These are phyloP conservation scores for Melieria crassipennis DNA, from an alignment of 2,888 invertebrate species.

Conservation along the genomic window DNA sequence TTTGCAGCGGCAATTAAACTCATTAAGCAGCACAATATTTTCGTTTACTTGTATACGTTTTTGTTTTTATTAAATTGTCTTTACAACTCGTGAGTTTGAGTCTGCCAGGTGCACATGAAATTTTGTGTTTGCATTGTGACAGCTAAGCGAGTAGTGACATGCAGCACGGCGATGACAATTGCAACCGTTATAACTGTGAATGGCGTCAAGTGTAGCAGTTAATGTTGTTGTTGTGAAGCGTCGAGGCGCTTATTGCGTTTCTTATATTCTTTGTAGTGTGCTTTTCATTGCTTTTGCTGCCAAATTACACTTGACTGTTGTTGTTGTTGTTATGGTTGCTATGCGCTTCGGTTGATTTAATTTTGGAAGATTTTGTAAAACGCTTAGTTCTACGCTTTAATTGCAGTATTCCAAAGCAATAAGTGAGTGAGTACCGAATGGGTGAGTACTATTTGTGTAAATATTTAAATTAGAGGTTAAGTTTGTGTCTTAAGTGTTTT, in stretches of 20 bases:
- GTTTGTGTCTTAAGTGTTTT: no score
- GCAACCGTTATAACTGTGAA: slow-evolving; percentile 60
- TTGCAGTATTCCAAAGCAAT: no score
- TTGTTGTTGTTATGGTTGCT: no score
- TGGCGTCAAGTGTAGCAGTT: slow-evolving; percentile 22
- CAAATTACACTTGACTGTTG: no score
- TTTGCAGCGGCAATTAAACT: slow-evolving; percentile 35
- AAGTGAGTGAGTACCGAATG: no score
- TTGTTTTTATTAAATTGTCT: no score
- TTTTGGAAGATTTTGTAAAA: no score
- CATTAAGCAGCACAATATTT: slow-evolving; percentile 32
- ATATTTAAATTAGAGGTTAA: no score
- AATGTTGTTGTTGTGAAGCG: not conserved
- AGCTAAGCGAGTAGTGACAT: not conserved
- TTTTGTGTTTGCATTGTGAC: not conserved
- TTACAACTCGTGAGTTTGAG: no score
- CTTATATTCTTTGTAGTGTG: not conserved
- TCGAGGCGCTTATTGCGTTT: not conserved
- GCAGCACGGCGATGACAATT: slow-evolving; percentile 4
- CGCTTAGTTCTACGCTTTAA: no score
- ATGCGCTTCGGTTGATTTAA: no score
- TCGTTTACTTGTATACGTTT: not conserved
- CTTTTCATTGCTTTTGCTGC: not conserved
- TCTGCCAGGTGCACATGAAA: not conserved
- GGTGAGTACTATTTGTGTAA: no score